A percentile compares a stretch with the other conserved stretches of the same genome.
These are phyloP conservation scores for Geotria australis DNA, from an alignment of 2,797 vertebrate species.

Conservation along the genomic window DNA sequence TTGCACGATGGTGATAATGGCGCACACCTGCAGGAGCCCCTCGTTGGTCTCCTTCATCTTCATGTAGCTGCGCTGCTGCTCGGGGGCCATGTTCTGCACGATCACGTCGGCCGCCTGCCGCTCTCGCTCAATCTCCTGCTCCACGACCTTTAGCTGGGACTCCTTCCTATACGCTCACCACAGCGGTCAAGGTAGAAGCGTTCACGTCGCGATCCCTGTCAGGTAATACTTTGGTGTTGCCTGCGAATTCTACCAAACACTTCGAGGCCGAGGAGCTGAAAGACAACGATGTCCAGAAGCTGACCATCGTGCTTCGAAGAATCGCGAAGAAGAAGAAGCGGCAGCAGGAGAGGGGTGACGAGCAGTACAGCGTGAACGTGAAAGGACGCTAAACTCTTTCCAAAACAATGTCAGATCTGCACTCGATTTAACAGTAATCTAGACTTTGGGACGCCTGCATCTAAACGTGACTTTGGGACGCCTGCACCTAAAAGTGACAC, in stretches of 20 bases:
- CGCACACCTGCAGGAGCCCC: constrained; percentile 42
- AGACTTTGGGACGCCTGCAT: no score
- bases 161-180: constrained; percentile 25
- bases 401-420: background rate
- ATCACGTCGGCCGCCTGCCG: constrained; percentile 42
- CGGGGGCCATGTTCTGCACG: constrained; percentile 41
- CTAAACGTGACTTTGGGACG: no score
- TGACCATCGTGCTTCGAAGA: no score
- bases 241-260: no score
- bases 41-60: constrained; percentile 48
- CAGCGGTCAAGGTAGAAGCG: background rate
- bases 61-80: constrained; percentile 43
- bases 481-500: no score
- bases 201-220: no score
- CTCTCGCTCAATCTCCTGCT: constrained; percentile 39
- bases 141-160: constrained; percentile 31
- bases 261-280: no score
- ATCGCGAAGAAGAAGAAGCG: no score
- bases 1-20: no score
- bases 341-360: background rate
- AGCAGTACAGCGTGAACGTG: background rate
- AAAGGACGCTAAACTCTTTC: background rate
- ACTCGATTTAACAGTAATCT: no score
- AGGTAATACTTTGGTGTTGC: no score
- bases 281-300: no score